Evolutionary conservation across 2,888 invertebrate species (phyloP), one percentile per base, ranked within the genome.

Genomic region (Habrosyne pyritoides): DNA sequence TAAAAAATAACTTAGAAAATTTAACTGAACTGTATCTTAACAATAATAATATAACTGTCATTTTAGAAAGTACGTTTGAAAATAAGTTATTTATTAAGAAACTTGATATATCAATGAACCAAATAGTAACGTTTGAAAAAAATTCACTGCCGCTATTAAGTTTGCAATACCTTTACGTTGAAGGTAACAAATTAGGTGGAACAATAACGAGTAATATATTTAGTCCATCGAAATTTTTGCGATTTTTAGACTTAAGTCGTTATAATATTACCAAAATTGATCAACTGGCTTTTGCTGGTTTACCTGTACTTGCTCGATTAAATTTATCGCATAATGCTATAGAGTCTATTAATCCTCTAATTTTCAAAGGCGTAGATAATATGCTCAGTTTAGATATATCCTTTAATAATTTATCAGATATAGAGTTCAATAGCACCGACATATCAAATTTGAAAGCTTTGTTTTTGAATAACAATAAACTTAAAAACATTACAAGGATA

Each of bases 341-440:
- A 18, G 64, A 77, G 26, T 63, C 55, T n/a, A 77, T 91, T 48
- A 71, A 76, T 6, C 54, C 77, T 0, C 75, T 81, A 22, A 90
- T 85, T 69, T 91, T 91, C 26, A 67, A 63, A 50, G 71, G 71
- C 2, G 66, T 87, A 54, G 71, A 76, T 36, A 89, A 89, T 55
- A 71, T 91, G 67, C 84, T 78, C 46, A 86, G 83, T 54, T 71
- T 91, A 56, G 89, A 91, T 64, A 47, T 91, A 33, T 89, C 91
- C 1, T 59, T 72, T 42, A 91, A 91, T 66, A 69, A 70, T 22
- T 59, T 91, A 33, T 56, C 59, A 36, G 53, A 68, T 14, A 61
- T 91, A 8, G 61, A 69, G 42, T 60, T 87, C 4, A 78, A 73
- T 21, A 73, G 69, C 46, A 75, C 69, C 21, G 52, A 59, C 21